Conservation (phyloP, 2,888 invertebrate genomes). For the Lucinisca nassula region DNA sequence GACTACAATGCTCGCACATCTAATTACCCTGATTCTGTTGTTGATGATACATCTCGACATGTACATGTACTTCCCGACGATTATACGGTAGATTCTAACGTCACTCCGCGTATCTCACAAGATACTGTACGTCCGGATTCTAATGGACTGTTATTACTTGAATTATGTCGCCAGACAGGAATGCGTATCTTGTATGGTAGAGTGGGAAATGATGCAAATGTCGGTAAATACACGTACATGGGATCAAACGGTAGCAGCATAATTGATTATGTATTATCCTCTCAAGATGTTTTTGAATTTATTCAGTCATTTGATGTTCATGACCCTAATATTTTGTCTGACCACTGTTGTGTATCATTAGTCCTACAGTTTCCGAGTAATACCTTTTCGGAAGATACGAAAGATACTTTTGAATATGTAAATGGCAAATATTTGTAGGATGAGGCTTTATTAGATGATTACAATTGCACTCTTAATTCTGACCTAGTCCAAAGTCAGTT, state of each 20-base stretch:
- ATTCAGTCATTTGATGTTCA: not conserved
- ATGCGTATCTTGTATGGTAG: constrained; percentile 28
- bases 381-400: too few relatives aligned
- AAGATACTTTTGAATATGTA: not conserved
- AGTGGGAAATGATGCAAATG: not conserved
- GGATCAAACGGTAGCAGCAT: constrained; percentile 10
- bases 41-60: not conserved
- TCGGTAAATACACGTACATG: constrained; percentile 14
- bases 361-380: not conserved
- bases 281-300: not conserved
- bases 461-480: not conserved
- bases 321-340: constrained; percentile 32
- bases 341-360: constrained; percentile 26
- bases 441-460: not conserved
- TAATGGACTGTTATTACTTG: constrained; percentile 26
- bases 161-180: constrained; percentile 30
- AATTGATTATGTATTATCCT: not conserved
- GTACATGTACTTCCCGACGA: constrained; percentile 23
- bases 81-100: constrained; percentile 4
- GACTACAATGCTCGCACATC: constrained; percentile 8
- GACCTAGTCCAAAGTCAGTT: not conserved
- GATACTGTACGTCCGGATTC: not conserved
- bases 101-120: too few relatives aligned
- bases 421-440: not conserved
- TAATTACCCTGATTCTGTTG: not conserved